phyloP scores from a whole-genome alignment of 2,113 vertebrate species.

The Mohoua ochrocephala region DNA sequence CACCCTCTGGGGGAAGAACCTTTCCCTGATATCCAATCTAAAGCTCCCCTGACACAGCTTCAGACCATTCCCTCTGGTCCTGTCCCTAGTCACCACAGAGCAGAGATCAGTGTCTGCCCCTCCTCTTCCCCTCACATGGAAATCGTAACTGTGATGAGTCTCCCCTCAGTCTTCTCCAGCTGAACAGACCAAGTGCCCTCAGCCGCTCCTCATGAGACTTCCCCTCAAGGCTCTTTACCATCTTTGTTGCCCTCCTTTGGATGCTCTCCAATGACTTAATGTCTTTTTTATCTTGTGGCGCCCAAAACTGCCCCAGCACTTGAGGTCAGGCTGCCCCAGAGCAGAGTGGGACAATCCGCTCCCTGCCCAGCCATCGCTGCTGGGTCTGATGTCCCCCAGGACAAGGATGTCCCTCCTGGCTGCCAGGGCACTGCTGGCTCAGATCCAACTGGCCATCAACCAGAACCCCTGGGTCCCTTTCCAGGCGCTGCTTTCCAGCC shows the following conservation, averaged over 20 bases:
- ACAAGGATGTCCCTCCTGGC: background rate
- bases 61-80: background rate
- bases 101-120: background rate
- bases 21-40: background rate
- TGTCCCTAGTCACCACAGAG: background rate
- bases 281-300: background rate
- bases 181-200: background rate
- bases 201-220: background rate
- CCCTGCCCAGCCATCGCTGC: background rate
- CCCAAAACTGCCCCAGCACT: background rate
- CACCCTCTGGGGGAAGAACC: background rate
- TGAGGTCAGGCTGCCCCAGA: background rate
- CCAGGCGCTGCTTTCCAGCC: background rate
- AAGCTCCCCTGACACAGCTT: background rate
- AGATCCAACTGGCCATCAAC: background rate
- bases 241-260: background rate
- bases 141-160: background rate
- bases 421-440: background rate
- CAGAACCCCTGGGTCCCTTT: background rate
- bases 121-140: background rate
- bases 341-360: fast-evolving
- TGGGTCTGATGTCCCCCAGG: background rate
- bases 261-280: background rate
- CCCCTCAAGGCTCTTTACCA: background rate
- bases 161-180: background rate